Evolutionary conservation across 2,797 vertebrate genomes (phyloP), one percentile per base, ranked within the genome.

Genomic region (Avahi laniger): DNA sequence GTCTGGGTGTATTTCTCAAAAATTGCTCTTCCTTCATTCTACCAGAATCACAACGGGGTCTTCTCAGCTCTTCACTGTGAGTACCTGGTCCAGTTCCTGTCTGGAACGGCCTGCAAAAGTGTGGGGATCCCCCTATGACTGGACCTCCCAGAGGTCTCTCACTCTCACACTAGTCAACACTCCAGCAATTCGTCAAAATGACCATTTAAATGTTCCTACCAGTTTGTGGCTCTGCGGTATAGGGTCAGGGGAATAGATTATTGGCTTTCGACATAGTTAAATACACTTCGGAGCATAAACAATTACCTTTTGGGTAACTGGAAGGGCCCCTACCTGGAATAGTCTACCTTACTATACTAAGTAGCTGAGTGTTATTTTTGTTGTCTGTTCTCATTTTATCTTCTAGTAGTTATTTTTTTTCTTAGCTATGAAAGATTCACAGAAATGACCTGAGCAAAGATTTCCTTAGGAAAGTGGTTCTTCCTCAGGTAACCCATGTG

Each of bases 361-460:
- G 59, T n/a, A 76, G 8, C 33, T 20, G 26, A 65, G 5, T 48
- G 38, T 48, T 94, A 83, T 73, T 94, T 96, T 85, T 52, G 73
- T n/a, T 52, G 17, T 86, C 35, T 65, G 35, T 33, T 83, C 35
- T 82, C 63, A 33, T 96, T 94, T 92, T 94, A 65, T 81, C 82
- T 93, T 67, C 65, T 80, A 52, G 69, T 70, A 43, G 65, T 96
- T 78, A 35, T 12, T 82, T 24, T 94, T 88, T 85, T 30, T 94
- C 78, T 87, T 83, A 72, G 22, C 20, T 81, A 7, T 54, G 46
- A 91, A 69, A 26, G 70, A 50, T 67, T 96, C 43, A 78, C 26
- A 76, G 78, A 94, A 35, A 67, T 95, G 76, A 84, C 67, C 59
- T 76, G 54, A 90, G 46, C 12, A 33, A 70, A 83, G 48, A 78